Conservation (phyloP, 2,888 invertebrate species). For the Athalia circularis region DNA sequence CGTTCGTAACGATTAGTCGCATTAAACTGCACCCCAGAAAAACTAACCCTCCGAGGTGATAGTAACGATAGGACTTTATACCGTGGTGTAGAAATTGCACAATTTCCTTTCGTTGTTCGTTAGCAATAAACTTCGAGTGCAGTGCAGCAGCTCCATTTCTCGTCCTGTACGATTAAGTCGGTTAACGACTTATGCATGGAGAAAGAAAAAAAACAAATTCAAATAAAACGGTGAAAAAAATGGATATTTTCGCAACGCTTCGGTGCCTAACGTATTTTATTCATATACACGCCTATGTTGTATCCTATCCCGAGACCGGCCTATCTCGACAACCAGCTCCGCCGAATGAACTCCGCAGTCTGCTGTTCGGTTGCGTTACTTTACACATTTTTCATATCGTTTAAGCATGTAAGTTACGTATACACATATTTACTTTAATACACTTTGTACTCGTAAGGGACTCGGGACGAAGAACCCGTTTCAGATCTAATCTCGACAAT, state of each 20-base stretch:
- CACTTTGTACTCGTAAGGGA: background rate
- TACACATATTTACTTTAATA: no score
- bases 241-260: conserved; percentile 40
- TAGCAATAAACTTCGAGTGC: no score
- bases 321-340: background rate
- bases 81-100: no score
- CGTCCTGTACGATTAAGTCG: conserved; percentile 20
- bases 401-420: no score
- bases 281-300: background rate
- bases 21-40: no score
- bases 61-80: no score
- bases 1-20: no score
- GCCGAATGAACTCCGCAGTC: conserved; percentile 20
- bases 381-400: no score
- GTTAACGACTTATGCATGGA: conserved; percentile 28
- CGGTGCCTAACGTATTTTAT: conserved; percentile 14
- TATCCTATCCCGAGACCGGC: conserved; percentile 14
- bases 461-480: conserved; percentile 39
- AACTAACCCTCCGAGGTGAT: no score
- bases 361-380: no score
- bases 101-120: no score
- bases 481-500: conserved; percentile 36
- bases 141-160: background rate
- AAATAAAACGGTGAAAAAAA: background rate
- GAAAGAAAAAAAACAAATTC: no score